Conservation (phyloP, 2,888 invertebrate species). For the Euzophera pinguis region DNA sequence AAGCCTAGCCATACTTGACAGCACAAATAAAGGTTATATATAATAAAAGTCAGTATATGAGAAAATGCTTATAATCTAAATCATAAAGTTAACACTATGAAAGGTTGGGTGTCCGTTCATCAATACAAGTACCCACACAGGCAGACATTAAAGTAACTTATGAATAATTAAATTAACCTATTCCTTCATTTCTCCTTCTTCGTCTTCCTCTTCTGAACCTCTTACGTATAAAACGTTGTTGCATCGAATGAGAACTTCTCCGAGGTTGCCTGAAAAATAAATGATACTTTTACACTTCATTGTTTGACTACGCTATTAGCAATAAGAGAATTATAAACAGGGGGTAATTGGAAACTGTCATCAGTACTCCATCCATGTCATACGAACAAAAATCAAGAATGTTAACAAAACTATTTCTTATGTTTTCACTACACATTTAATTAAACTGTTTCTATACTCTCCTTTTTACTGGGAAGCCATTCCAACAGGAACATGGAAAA, state of each 20-base stretch:
- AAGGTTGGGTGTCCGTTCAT: constrained; percentile 2
- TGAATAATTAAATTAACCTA: constrained; percentile 47
- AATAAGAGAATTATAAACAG: too few species aligned
- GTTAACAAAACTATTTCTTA: too few species aligned
- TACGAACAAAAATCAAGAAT: too few species aligned
- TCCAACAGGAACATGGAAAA: too few species aligned
- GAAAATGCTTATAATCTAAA: constrained; percentile 1
- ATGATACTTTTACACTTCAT: background rate
- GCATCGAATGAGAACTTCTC: constrained; percentile 98
- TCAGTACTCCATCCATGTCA: too few species aligned
- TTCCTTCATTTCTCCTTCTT: constrained; percentile 97
- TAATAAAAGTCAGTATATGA: background rate
- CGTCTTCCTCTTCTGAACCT: constrained; percentile 97
- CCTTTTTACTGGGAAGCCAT: too few species aligned
- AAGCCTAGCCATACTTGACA: too few species aligned
- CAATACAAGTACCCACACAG: background rate
- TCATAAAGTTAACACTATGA: constrained; percentile 1
- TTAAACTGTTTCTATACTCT: too few species aligned
- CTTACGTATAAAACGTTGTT: constrained; percentile 98
- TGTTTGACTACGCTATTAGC: too few species aligned
- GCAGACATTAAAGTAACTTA: constrained; percentile 3
- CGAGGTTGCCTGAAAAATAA: constrained; percentile 85
- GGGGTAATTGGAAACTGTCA: too few species aligned
- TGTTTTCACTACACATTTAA: too few species aligned
- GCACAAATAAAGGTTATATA: background rate